Conservation (phyloP, 2,797 vertebrate genomes). For the Kryptopterus vitreolus region DNA sequence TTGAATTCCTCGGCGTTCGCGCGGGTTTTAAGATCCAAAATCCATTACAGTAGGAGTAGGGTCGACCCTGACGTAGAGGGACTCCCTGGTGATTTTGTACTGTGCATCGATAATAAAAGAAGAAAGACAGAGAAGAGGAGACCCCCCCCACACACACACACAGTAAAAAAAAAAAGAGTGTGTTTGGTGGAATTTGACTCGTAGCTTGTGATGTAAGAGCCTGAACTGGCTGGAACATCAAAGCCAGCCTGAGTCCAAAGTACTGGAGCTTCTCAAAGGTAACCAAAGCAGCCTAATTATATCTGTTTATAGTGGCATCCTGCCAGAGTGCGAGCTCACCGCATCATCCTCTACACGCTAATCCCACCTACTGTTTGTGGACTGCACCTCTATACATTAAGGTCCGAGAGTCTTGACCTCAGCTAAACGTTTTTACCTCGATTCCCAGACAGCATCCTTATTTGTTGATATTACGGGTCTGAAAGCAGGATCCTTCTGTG, state of each 20-base stretch:
- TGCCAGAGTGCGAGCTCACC: slow-evolving; percentile 41
- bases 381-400: background rate
- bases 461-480: background rate
- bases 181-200: slow-evolving; percentile 29
- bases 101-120: slow-evolving; percentile 2
- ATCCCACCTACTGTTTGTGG: background rate
- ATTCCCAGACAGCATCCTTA: background rate
- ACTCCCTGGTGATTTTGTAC: background rate
- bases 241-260: slow-evolving; percentile 51
- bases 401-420: background rate
- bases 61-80: background rate
- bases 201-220: slow-evolving; percentile 44
- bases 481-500: no score
- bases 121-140: slow-evolving; percentile 10
- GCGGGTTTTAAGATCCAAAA: background rate
- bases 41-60: background rate
- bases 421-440: background rate
- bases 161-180: background rate
- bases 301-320: slow-evolving; percentile 43
- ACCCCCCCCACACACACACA: background rate
- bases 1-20: background rate
- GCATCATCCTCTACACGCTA: slow-evolving; percentile 27
- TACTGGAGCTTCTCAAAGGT: slow-evolving; percentile 35
- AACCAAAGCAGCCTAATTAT: slow-evolving; percentile 43
- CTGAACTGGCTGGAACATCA: slow-evolving; percentile 46